These are phyloP conservation scores for Lanistes nyassanus DNA, from an alignment of 1,140 invertebrate genomes.

Conservation along the genomic window DNA sequence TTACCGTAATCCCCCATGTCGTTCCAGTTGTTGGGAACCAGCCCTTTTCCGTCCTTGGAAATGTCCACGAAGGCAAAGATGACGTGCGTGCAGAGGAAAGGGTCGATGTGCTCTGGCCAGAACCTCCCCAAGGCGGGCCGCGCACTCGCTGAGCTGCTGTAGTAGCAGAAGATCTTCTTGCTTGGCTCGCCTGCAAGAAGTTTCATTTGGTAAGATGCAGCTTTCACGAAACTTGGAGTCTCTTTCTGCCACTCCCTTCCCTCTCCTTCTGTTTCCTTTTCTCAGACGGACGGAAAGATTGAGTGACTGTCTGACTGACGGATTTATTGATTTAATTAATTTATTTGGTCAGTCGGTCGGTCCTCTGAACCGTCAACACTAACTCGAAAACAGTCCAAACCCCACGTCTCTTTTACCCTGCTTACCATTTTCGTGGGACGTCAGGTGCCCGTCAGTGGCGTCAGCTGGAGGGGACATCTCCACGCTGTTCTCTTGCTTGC, in stretches of 20 bases:
- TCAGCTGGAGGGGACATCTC: not conserved
- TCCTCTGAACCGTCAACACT: not conserved
- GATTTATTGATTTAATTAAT: not conserved
- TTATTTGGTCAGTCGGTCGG: not conserved
- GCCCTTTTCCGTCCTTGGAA: constrained; percentile 65
- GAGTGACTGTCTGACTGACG: not conserved
- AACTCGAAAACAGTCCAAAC: no score
- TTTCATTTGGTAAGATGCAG: no score
- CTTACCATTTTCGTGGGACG: constrained; percentile 18
- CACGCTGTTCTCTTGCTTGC: not conserved
- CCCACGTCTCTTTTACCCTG: no score
- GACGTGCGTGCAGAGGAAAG: constrained; percentile 81
- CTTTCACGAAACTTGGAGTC: no score
- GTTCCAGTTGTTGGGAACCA: constrained; percentile 43
- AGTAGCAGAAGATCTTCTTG: constrained; percentile 56
- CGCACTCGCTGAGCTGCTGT: constrained; percentile 54
- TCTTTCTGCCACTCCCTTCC: no score
- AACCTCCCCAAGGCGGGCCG: constrained; percentile 65
- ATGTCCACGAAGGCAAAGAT: constrained; percentile 81
- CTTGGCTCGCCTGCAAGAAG: constrained; percentile 28
- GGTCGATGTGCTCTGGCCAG: constrained; percentile 75
- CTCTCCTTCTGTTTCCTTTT: not conserved
- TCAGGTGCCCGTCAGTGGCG: constrained; percentile 17
- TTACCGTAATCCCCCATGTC: constrained; percentile 67
- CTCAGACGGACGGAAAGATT: not conserved